Evolutionary conservation across 1,140 invertebrate species (phyloP).

Genomic region (Myzus persicae): DNA sequence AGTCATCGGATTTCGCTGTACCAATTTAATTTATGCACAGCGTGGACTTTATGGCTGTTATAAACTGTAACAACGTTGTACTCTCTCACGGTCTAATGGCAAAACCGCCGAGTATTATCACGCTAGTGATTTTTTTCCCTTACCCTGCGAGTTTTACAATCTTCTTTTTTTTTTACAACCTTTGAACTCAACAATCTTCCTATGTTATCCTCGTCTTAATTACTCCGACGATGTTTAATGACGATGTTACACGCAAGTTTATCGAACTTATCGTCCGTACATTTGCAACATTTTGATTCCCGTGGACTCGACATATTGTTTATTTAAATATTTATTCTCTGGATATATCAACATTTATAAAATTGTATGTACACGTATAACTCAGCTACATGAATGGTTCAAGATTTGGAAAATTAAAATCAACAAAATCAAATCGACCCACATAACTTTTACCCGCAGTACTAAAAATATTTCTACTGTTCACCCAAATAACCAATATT

Average conservation of each 20-base stretch:
- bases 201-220: slow-evolving; percentile 1
- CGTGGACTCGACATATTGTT: not conserved
- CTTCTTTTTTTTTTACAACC: slow-evolving; percentile 42
- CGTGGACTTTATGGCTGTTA: slow-evolving; percentile 46
- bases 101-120: not conserved
- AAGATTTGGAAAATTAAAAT: too few relatives aligned
- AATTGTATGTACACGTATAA: too few relatives aligned
- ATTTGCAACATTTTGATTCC: not conserved
- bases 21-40: slow-evolving; percentile 38
- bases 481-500: too few relatives aligned
- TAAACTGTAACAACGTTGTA: slow-evolving; percentile 33
- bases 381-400: too few relatives aligned
- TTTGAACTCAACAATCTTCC: slow-evolving; percentile 5
- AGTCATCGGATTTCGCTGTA: slow-evolving; percentile 26
- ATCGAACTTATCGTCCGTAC: not conserved
- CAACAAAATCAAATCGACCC: too few relatives aligned
- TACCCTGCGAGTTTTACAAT: not conserved
- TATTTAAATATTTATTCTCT: too few relatives aligned
- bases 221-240: not conserved
- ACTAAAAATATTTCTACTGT: too few relatives aligned
- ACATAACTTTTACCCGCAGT: too few relatives aligned
- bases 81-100: slow-evolving; percentile 43
- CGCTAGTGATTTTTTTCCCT: slow-evolving; percentile 3
- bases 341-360: too few relatives aligned
- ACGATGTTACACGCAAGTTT: not conserved